These are phyloP conservation scores for Gymnoscopelus braueri DNA, from an alignment of 2,797 vertebrate species.

Conservation along the genomic window DNA sequence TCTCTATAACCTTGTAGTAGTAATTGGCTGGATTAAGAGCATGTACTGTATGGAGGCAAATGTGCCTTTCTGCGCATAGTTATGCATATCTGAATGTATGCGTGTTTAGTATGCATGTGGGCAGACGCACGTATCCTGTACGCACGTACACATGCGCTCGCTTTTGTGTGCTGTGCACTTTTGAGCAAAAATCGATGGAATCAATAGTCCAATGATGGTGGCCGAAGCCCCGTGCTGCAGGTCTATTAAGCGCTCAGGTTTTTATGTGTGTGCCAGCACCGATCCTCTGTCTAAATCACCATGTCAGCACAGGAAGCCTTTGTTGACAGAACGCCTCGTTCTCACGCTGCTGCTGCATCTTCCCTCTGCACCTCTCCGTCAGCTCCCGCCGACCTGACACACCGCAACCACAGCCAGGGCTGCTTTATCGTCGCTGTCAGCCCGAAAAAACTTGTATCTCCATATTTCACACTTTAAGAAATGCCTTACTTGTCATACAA, in stretches of 20 bases:
- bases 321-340: not conserved
- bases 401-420: not conserved
- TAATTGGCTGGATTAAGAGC: no score
- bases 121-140: not conserved
- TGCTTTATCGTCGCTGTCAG: no score
- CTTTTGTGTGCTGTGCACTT: not conserved
- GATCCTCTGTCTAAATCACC: constrained; percentile 18
- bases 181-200: constrained; percentile 11
- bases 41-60: no score
- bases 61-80: not conserved
- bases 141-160: not conserved
- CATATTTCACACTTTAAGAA: no score
- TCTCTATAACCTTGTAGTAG: no score
- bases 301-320: constrained; percentile 17
- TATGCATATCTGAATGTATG: not conserved
- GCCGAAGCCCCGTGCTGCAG: not conserved
- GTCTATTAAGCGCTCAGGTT: constrained; percentile 9
- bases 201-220: constrained; percentile 22
- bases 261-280: not conserved
- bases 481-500: no score
- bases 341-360: not conserved
- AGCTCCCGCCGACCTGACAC: constrained; percentile 20
- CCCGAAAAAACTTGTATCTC: no score
- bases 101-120: not conserved
- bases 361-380: not conserved